Base-by-base conservation (phyloP, 2,888 invertebrate genomes). In the Machimus atricapillus region DNA sequence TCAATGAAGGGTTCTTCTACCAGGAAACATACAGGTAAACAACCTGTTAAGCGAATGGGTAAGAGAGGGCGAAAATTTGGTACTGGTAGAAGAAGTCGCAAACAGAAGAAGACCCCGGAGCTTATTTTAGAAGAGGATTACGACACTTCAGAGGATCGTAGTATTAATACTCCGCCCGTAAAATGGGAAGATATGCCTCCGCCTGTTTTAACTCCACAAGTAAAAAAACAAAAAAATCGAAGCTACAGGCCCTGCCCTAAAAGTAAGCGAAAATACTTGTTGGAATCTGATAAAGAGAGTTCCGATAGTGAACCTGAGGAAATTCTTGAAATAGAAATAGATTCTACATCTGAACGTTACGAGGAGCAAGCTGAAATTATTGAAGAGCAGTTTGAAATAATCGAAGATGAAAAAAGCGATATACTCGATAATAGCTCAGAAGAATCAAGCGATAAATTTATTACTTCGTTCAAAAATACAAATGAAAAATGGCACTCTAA, bases 401-500 rank as follows among this genome's bases (percentile, higher is more conserved):
- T 78, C 2, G 85, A 81, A 19, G 58, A 86, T 31, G 56, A 81
- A 56, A 82, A 83, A n/a, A 76, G 34, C 12, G 73, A 58, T 31
- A n/a, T 73, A 19, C 12, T 66, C 34, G 66, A 58, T 8, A 58
- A 37, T 19, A 40, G 34, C 19, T 37, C 40, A 12, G 37, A 37
- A 0, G 7, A 52, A 34, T 66, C 58, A 37, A 58, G 2, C 1
- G 34, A 82, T 14, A 82, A 27, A 34, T 31, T 19, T n/a, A 6
- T 52, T 34, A 37, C n/a, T 4, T 37, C 37, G 8, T 79, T 86
- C 9, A 89, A 88, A 78, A 89, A 90, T 86, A 89, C 85, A 6
- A 88, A 92, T 86, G 79, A 90, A 0, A 88, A 90, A 0, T 92
- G 91, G 91, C 92, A 92, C 86, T 81, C 90, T 0, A 89, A 89